These are phyloP conservation scores for Thymelicus lineola DNA, from an alignment of 2,888 invertebrate species.

Conservation along the genomic window DNA sequence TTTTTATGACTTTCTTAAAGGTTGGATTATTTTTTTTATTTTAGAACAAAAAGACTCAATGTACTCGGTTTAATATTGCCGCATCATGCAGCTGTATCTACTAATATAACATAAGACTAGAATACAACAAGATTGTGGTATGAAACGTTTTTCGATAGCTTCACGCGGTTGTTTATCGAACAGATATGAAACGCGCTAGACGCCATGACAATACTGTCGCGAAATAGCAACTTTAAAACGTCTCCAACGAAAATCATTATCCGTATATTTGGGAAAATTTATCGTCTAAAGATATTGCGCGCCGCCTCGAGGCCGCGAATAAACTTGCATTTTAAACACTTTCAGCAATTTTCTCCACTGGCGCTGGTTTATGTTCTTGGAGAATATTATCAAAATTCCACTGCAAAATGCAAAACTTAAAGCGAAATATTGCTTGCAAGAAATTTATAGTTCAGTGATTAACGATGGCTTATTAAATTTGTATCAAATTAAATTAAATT, in stretches of 20 bases:
- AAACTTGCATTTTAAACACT: constrained; percentile 36
- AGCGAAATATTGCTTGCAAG: constrained; percentile 24
- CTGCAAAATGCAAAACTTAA: constrained; percentile 25
- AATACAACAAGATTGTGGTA: too few relatives aligned
- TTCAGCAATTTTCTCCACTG: constrained; percentile 37
- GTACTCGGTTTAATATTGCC: too few relatives aligned
- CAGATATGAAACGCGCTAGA: constrained; percentile 8
- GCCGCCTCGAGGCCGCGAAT: constrained; percentile 40
- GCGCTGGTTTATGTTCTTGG: constrained; percentile 26
- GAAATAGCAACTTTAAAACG: constrained; percentile 46
- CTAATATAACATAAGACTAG: not conserved
- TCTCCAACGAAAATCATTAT: constrained; percentile 51
- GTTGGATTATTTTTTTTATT: too few relatives aligned
- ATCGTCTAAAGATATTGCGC: constrained; percentile 60
- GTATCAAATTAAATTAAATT: too few relatives aligned
- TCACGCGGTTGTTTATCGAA: not conserved
- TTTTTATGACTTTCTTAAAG: too few relatives aligned
- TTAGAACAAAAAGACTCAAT: too few relatives aligned
- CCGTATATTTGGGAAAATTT: constrained; percentile 59
- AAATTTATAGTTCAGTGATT: constrained; percentile 3
- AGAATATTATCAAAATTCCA: constrained; percentile 37
- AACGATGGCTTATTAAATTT: too few relatives aligned
- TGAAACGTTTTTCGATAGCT: too few relatives aligned
- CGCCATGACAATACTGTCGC: not conserved
- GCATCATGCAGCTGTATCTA: too few relatives aligned